Conservation (phyloP, 2,888 invertebrate species). For the Lycophotia porphyrea region DNA sequence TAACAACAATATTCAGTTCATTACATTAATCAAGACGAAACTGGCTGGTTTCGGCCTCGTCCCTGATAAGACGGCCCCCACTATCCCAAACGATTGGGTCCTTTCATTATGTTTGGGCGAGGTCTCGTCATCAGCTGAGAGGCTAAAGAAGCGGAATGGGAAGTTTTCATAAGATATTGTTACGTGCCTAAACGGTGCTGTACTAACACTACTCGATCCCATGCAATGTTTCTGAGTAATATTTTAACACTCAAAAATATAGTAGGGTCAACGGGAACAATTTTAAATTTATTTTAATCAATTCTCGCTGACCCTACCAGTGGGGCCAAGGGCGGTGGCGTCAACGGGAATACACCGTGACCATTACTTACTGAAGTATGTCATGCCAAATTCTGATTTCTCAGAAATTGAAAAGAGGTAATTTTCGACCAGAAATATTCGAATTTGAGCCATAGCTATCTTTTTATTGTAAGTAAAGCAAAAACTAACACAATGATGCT, state of each 20-base stretch:
- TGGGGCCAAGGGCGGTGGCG: no score
- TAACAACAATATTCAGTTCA: conserved; percentile 52
- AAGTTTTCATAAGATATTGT: neutral
- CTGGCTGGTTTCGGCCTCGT: conserved; percentile 9
- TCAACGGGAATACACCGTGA: no score
- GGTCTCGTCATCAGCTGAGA: neutral
- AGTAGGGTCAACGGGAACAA: no score
- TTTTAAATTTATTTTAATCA: no score
- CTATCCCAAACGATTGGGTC: conserved; percentile 42
- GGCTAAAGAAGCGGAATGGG: neutral
- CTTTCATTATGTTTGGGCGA: conserved; percentile 41
- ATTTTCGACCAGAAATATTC: neutral
- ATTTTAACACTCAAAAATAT: no score
- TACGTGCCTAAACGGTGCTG: neutral
- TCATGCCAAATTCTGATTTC: neutral
- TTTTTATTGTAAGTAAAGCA: neutral
- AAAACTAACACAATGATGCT: neutral
- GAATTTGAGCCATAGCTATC: neutral
- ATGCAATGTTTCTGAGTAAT: no score
- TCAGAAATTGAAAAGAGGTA: neutral
- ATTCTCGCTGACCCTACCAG: no score
- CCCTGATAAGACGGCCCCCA: conserved; percentile 41
- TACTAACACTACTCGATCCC: no score
- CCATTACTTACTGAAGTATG: no score
- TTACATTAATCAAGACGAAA: conserved; percentile 51